Percentiles rank a stretch among this genome's conserved stretches.
Evolutionary conservation across 1,140 invertebrate species (phyloP).

Genomic region (Olivierus martensii): DNA sequence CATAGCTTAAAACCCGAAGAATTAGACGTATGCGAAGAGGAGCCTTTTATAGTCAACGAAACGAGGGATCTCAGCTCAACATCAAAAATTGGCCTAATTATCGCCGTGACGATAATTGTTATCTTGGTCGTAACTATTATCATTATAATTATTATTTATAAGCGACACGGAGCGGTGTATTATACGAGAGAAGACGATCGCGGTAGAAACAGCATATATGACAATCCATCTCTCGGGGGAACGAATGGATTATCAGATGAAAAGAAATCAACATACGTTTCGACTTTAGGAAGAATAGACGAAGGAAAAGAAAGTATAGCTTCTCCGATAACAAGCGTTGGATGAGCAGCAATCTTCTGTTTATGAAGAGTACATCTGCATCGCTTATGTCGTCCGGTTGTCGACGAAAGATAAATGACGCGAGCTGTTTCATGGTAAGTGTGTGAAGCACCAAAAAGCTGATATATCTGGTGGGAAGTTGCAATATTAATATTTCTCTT

Average conservation of each 20-base stretch:
- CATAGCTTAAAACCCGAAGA: background rate
- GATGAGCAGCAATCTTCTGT: too few relatives aligned
- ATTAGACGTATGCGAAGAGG: background rate
- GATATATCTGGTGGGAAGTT: too few relatives aligned
- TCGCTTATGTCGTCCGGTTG: too few relatives aligned
- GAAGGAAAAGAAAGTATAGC: background rate
- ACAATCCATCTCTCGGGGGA: background rate
- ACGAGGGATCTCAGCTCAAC: background rate
- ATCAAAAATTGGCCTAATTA: conserved; percentile 23
- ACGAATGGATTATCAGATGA: background rate
- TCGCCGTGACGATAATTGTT: conserved; percentile 25
- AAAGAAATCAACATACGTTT: background rate
- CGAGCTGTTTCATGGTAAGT: too few relatives aligned
- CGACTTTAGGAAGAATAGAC: background rate
- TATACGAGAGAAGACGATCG: conserved; percentile 47
- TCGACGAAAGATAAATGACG: too few relatives aligned
- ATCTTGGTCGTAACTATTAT: conserved; percentile 25
- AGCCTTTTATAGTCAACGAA: background rate
- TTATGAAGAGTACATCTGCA: too few relatives aligned
- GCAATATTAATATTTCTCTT: too few relatives aligned
- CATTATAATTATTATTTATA: conserved; percentile 29
- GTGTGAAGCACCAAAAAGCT: too few relatives aligned
- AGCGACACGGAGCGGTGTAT: conserved; percentile 49
- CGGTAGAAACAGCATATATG: conserved; percentile 23
- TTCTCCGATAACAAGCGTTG: background rate